phyloP scores from a whole-genome alignment of 2,797 vertebrate genomes.

The Carduelis carduelis region DNA sequence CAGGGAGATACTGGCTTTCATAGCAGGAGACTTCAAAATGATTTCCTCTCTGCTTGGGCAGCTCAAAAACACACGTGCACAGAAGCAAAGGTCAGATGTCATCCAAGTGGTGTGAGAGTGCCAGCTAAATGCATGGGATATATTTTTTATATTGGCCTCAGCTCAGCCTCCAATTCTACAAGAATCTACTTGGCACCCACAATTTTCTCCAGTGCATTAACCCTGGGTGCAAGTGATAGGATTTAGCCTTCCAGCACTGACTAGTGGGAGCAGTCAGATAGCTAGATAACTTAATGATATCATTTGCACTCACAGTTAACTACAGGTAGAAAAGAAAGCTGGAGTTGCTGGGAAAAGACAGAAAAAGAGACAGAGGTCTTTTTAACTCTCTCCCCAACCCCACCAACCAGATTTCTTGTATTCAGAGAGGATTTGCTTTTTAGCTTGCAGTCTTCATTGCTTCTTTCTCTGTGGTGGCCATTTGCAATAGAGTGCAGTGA shows the following conservation, averaged over 20 bases:
- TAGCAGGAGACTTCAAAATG: not conserved
- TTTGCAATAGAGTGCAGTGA: not conserved
- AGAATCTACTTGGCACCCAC: constrained; percentile 25
- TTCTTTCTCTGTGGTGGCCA: constrained; percentile 1
- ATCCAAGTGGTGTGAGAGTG: constrained; percentile 29
- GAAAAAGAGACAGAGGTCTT: not conserved
- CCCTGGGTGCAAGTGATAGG: constrained; percentile 17
- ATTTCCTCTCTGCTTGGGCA: constrained; percentile 45
- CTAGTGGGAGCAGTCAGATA: constrained; percentile 32
- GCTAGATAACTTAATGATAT: constrained; percentile 60
- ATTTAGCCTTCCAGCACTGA: constrained; percentile 33
- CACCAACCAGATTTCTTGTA: not conserved
- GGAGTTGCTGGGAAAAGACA: not conserved
- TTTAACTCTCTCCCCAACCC: not conserved
- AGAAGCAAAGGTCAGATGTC: constrained; percentile 59
- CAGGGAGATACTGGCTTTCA: constrained; percentile 13
- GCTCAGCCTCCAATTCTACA: not conserved
- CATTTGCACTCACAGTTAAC: constrained; percentile 39
- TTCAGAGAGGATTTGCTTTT: not conserved
- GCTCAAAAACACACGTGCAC: constrained; percentile 31
- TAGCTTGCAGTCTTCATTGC: not conserved
- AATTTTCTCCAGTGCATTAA: constrained; percentile 33
- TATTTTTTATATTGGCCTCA: constrained; percentile 48
- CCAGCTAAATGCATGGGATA: constrained; percentile 16
- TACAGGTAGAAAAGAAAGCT: constrained; percentile 7